Conservation (phyloP, 2,113 vertebrate species). For the Uria aalge region DNA sequence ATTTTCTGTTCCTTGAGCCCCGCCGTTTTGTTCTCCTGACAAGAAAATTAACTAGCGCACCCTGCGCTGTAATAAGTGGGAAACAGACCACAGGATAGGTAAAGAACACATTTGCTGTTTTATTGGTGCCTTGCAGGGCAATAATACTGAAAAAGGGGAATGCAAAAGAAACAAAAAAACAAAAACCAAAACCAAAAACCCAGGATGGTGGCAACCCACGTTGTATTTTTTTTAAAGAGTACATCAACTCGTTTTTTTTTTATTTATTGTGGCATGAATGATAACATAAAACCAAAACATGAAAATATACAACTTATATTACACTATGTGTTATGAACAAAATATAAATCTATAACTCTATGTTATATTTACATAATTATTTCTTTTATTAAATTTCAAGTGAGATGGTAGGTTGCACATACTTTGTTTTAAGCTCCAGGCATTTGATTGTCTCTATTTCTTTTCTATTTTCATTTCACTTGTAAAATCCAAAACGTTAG, state of each 20-base stretch:
- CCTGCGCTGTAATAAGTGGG: constrained; percentile 46
- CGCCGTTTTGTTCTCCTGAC: background rate
- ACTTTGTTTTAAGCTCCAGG: constrained; percentile 98
- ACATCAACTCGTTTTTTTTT: constrained; percentile 87
- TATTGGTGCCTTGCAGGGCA: constrained; percentile 99
- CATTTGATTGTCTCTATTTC: constrained; percentile 98
- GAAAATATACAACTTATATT: constrained; percentile 99
- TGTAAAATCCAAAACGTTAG: constrained; percentile 76
- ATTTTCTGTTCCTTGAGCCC: background rate
- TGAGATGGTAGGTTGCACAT: constrained; percentile 96
- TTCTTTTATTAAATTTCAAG: constrained; percentile 99
- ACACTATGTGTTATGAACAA: constrained; percentile 99
- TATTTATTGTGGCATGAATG: constrained; percentile 97
- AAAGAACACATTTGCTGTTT: constrained; percentile 99
- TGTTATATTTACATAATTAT: constrained; percentile 99
- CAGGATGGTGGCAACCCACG: constrained; percentile 93
- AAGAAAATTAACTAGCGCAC: background rate
- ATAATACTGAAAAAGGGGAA: constrained; percentile 99
- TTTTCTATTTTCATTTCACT: constrained; percentile 76
- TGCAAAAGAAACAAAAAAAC: constrained; percentile 76
- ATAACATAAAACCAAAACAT: constrained; percentile 99
- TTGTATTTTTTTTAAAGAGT: constrained; percentile 87
- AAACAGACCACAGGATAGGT: constrained; percentile 83
- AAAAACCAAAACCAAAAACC: constrained; percentile 47
- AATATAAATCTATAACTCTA: constrained; percentile 99